phyloP scores from a whole-genome alignment of 35 echinoderm and acorn worm species.

The Nesometra sesokonis region DNA sequence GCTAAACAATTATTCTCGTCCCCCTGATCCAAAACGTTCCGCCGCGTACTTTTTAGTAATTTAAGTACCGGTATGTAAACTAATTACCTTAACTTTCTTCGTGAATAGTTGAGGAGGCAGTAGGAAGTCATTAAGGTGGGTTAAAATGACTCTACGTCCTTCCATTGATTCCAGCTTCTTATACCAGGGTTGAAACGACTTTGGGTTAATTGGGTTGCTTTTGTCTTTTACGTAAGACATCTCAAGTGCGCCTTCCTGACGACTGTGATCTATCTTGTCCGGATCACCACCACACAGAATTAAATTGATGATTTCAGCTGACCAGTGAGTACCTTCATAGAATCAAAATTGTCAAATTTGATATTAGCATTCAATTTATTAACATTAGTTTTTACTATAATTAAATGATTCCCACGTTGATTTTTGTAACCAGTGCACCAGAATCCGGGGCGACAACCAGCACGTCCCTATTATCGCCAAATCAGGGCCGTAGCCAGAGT shows the following conservation, averaged over 20 bases:
- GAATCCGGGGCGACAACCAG: too few species aligned
- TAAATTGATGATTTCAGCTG: background rate
- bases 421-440: too few species aligned
- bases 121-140: background rate
- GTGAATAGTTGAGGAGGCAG: background rate
- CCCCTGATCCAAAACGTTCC: too few species aligned
- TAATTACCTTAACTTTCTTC: background rate
- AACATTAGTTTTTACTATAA: too few species aligned
- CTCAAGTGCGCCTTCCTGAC: background rate
- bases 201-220: background rate
- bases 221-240: background rate
- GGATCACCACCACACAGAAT: background rate
- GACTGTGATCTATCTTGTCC: background rate
- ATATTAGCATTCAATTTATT: too few species aligned
- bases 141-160: background rate
- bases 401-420: too few species aligned
- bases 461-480: too few species aligned
- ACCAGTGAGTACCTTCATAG: background rate
- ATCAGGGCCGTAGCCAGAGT: too few species aligned
- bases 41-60: too few species aligned
- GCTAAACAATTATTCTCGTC: too few species aligned
- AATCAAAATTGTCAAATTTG: too few species aligned
- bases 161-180: background rate
- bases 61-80: too few species aligned
- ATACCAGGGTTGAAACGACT: background rate